These are phyloP conservation scores for Chanos chanos DNA, from an alignment of 2,797 vertebrate genomes.

Conservation along the genomic window DNA sequence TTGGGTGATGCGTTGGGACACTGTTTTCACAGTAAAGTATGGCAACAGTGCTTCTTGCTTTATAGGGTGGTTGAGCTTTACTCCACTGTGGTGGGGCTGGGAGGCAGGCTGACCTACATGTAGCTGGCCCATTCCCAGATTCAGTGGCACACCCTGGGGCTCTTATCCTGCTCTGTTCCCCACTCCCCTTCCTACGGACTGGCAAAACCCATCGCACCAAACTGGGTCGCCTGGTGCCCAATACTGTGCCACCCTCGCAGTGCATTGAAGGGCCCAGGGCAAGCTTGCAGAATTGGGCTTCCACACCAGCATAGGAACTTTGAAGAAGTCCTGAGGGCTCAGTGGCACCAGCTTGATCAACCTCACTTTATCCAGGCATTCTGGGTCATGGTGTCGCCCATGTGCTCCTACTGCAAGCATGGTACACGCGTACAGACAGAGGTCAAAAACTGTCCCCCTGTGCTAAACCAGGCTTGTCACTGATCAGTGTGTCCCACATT, in stretches of 20 bases:
- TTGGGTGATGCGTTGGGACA: no score
- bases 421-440: conserved; percentile 7
- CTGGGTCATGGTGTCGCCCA: conserved; percentile 20
- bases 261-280: conserved; percentile 28
- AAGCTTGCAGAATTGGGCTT: conserved; percentile 13
- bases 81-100: conserved; percentile 18
- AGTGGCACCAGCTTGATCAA: conserved; percentile 2
- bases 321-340: conserved; percentile 14
- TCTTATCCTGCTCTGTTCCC: conserved; percentile 15
- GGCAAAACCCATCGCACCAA: conserved; percentile 46
- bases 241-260: conserved; percentile 26
- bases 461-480: background rate
- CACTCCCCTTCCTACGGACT: conserved; percentile 48
- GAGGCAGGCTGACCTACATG: conserved; percentile 71
- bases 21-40: background rate
- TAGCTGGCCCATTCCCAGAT: conserved; percentile 66
- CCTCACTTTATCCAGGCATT: conserved; percentile 7
- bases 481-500: conserved; percentile 10
- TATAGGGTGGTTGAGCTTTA: conserved; percentile 10
- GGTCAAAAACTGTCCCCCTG: no score
- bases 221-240: conserved; percentile 58
- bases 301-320: conserved; percentile 11
- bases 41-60: background rate
- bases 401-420: no score
- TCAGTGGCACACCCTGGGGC: conserved; percentile 57